phyloP scores from a whole-genome alignment of 2,113 vertebrate species.

The Hippopotamus amphibius region DNA sequence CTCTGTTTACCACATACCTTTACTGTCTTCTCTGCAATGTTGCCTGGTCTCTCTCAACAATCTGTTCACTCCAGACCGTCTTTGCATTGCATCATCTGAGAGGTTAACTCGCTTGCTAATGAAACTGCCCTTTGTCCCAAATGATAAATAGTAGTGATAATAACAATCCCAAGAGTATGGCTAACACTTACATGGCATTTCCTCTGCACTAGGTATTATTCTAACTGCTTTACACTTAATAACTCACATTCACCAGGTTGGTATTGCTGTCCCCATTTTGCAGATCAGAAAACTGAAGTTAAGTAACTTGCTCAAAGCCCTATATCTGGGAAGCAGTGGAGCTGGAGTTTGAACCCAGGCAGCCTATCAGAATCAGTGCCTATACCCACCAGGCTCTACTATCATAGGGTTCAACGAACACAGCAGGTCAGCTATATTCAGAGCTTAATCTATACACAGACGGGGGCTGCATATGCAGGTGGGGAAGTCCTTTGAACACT shows the following conservation, averaged over 20 bases:
- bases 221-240: not conserved
- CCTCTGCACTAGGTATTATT: not conserved
- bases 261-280: not conserved
- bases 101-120: not conserved
- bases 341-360: not conserved
- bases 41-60: not conserved
- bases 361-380: not conserved
- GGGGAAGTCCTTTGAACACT: not conserved
- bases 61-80: not conserved
- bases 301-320: not conserved
- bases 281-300: not conserved
- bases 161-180: not conserved
- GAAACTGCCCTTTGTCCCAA: not conserved
- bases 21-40: not conserved
- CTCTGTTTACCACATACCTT: not conserved
- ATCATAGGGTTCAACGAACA: not conserved
- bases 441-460: not conserved
- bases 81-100: not conserved
- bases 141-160: not conserved
- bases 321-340: not conserved
- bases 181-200: not conserved
- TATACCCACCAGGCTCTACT: not conserved
- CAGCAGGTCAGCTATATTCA: not conserved
- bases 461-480: not conserved
- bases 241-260: not conserved